These are phyloP conservation scores for Lates japonicus DNA, from an alignment of 2,797 vertebrate species.

Conservation along the genomic window DNA sequence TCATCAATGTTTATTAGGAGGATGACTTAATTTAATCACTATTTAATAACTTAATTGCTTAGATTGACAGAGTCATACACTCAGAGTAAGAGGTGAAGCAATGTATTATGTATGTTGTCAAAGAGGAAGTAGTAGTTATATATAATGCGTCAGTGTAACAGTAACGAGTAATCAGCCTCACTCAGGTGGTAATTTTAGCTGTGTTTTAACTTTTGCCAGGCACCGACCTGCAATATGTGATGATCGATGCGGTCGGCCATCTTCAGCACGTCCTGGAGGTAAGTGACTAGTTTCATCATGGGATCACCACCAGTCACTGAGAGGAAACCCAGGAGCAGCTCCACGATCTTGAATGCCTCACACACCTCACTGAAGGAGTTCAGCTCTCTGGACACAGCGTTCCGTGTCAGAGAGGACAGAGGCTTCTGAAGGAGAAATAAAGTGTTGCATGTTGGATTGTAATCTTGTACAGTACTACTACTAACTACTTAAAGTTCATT, in stretches of 20 bases:
- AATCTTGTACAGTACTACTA: no score
- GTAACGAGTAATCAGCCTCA: not conserved
- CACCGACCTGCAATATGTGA: slow-evolving; percentile 84
- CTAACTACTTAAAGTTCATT: no score
- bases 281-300: slow-evolving; percentile 80
- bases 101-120: not conserved
- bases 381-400: slow-evolving; percentile 83
- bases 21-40: not conserved
- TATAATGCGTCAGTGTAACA: not conserved
- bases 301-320: slow-evolving; percentile 87
- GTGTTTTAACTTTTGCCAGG: no score
- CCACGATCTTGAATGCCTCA: slow-evolving; percentile 86
- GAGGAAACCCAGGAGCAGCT: slow-evolving; percentile 89
- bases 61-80: no score
- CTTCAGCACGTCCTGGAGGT: slow-evolving; percentile 84
- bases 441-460: not conserved
- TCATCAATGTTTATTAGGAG: not conserved
- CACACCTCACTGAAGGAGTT: slow-evolving; percentile 90
- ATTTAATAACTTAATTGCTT: not conserved
- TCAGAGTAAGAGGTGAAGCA: no score
- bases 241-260: slow-evolving; percentile 86
- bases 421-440: slow-evolving; percentile 72
- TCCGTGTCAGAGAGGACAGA: slow-evolving; percentile 76
- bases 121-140: not conserved
- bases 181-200: no score